Evolutionary conservation across 37 sponge, comb jelly and placozoan genomes (phyloP).

Genomic region (Hormiphora californensis): DNA sequence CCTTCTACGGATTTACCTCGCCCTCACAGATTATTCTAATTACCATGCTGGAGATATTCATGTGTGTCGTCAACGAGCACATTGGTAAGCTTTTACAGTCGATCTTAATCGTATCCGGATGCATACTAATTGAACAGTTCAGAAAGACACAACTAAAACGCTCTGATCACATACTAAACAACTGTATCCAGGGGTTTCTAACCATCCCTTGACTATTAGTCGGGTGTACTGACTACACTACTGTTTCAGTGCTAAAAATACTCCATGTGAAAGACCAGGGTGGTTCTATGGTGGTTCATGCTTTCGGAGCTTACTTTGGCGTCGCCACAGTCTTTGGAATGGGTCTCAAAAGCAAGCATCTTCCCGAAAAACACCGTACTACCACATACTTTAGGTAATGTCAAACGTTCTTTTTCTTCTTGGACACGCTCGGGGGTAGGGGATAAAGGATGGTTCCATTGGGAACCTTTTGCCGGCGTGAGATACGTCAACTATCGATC

Average conservation of each 20-base stretch:
- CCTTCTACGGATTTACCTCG: conserved; percentile 26
- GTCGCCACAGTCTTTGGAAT: conserved; percentile 63
- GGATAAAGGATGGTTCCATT: no score
- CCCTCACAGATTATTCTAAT: neutral
- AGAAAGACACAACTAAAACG: no score
- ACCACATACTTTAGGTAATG: neutral
- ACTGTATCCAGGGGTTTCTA: no score
- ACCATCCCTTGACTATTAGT: no score
- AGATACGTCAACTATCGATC: no score
- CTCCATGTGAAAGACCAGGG: conserved; percentile 78
- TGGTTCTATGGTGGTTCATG: conserved; percentile 84
- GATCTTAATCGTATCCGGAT: neutral
- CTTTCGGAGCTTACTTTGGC: conserved; percentile 95
- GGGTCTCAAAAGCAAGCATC: neutral
- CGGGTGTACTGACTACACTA: no score
- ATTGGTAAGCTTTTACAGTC: conserved; percentile 31
- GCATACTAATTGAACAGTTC: neutral
- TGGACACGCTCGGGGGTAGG: no score
- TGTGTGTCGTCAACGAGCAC: conserved; percentile 5
- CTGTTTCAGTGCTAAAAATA: neutral
- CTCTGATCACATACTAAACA: no score
- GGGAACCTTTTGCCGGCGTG: no score
- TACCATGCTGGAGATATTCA: conserved; percentile 8
- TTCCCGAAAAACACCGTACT: neutral
- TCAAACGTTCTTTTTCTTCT: no score